Evolutionary conservation across 2,797 vertebrate species (phyloP).

Genomic region (Cirrhinus mrigala): DNA sequence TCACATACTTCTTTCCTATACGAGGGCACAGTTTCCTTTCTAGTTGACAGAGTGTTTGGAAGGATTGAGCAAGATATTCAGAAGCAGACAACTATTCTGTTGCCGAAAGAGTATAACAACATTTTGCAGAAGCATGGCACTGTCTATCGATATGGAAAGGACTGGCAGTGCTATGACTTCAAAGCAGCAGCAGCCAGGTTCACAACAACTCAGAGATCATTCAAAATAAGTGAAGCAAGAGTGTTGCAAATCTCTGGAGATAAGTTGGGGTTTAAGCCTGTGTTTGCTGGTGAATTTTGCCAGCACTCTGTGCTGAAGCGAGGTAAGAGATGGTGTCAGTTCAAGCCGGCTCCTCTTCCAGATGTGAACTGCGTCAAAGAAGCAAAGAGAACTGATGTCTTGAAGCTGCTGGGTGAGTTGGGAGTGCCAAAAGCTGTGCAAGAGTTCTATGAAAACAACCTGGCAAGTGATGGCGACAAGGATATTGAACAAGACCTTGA

Average conservation of each 20-base stretch:
- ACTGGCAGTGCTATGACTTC: background rate
- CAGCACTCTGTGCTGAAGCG: background rate
- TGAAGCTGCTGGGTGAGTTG: background rate
- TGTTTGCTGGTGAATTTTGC: background rate
- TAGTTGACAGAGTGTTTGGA: background rate
- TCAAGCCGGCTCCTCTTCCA: background rate
- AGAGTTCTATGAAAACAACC: conserved; percentile 17
- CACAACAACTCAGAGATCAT: background rate
- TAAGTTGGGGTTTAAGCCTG: background rate
- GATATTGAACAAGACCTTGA: conserved; percentile 3
- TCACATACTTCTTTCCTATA: background rate
- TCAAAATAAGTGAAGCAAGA: background rate
- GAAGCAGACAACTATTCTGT: background rate
- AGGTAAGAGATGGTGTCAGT: background rate
- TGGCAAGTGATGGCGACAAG: background rate
- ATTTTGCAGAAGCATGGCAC: background rate
- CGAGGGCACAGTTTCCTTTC: background rate
- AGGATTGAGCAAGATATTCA: background rate
- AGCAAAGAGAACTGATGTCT: background rate
- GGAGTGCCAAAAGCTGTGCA: conserved; percentile 27
- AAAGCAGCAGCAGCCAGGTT: background rate
- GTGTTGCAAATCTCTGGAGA: background rate
- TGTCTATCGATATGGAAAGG: background rate
- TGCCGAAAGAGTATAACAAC: background rate
- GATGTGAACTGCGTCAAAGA: background rate